Evolutionary conservation across 2,113 vertebrate species (phyloP), one percentile per base, ranked within the genome.

Genomic region (Albula goreensis): DNA sequence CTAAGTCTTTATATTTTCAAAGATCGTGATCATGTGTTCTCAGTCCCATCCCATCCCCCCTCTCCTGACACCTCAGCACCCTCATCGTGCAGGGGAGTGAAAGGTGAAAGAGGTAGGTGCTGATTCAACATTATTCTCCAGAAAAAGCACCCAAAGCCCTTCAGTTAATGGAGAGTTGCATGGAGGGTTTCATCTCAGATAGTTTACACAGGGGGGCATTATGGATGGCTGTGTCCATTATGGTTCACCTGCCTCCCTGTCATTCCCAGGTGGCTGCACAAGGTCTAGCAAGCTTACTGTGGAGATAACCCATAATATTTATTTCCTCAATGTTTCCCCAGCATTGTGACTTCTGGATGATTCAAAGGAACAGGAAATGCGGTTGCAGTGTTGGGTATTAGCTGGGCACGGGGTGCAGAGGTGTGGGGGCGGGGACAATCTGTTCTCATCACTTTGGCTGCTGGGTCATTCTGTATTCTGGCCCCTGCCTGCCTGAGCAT

Each of bases 21-120:
- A 56, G 53, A 56, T 56, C 7, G 2, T 66, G 60, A 66, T 66
- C 17, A 41, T 41, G 31, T 41, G 31, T 41, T 41, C 31, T 41
- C 31, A n/a, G n/a, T 41, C 31, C 31, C 31, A 41, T 1, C 31
- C 31, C 31, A 41, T 41, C 31, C 31, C 31, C 31, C 31, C 31
- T 41, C 31, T 1, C 31, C 31, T 41, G 31, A 41, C 31, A 41
- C 31, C 31, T 41, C 95, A 90, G 96, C 12, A 2, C 53, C 53
- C 53, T 9, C 53, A 56, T 12, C 2, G 7, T 12, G 12, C 53
- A 56, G 7, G 2, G 53, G 12, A 56, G 12, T 56, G 53, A 56
- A 56, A 56, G 53, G 12, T 56, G 53, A 56, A 56, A 12, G 53
- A 56, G 53, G 12, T 56, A 12, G 12, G 53, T 56, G 53, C 31